These are phyloP conservation scores for Enteromius unitaeniatus DNA, from an alignment of 2,797 vertebrate species.

Conservation along the genomic window DNA sequence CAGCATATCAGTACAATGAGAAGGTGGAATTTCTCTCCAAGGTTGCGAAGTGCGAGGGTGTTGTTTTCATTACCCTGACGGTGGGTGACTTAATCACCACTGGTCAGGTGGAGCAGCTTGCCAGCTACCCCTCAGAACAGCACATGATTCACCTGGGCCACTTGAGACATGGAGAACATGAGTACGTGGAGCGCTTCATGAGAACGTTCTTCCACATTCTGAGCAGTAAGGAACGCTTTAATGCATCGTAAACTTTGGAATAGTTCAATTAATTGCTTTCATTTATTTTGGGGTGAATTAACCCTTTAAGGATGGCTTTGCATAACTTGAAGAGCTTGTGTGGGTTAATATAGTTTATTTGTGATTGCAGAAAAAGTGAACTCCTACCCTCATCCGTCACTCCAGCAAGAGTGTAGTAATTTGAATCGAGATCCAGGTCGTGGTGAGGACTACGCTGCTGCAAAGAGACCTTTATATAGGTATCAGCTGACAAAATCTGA, in stretches of 20 bases:
- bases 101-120: slow-evolving; percentile 75
- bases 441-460: slow-evolving; percentile 7
- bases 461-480: slow-evolving; percentile 48
- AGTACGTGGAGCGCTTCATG: slow-evolving; percentile 79
- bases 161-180: slow-evolving; percentile 69
- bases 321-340: neutral
- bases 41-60: slow-evolving; percentile 83
- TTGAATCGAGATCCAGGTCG: slow-evolving; percentile 30
- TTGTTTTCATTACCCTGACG: slow-evolving; percentile 81
- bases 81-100: slow-evolving; percentile 73
- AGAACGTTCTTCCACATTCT: slow-evolving; percentile 82
- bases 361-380: slow-evolving; percentile 77
- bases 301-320: neutral
- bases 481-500: slow-evolving; percentile 30
- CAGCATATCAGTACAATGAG: slow-evolving; percentile 73
- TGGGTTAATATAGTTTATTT: slow-evolving; percentile 33
- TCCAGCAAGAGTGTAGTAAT: slow-evolving; percentile 73
- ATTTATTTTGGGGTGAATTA: neutral
- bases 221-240: slow-evolving; percentile 75
- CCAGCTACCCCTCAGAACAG: slow-evolving; percentile 79
- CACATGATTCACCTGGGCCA: slow-evolving; percentile 78
- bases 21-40: slow-evolving; percentile 74
- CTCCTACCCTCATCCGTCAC: slow-evolving; percentile 73
- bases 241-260: neutral
- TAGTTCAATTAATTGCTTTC: neutral